A percentile compares a stretch with the other conserved stretches of the same genome.
phyloP scores from a whole-genome alignment of 2,888 invertebrate species.

The Tolmerus cingulatus region DNA sequence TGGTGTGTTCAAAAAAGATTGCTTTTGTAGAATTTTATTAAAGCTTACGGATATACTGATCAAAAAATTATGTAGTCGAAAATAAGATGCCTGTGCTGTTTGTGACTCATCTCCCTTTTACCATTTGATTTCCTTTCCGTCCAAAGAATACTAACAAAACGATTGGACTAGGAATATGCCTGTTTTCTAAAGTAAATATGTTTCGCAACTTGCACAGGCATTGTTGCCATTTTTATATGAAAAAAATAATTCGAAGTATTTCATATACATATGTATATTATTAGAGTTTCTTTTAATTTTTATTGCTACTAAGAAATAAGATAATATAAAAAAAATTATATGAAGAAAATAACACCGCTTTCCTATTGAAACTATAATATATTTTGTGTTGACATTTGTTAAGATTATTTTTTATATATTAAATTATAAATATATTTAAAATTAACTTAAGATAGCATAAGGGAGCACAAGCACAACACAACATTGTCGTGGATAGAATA shows the following conservation, averaged over 20 bases:
- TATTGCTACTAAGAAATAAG: conserved; percentile 29
- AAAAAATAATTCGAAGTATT: neutral
- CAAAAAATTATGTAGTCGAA: neutral
- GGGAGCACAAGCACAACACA: conserved; percentile 26
- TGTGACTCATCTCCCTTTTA: conserved; percentile 5
- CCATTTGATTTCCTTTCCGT: conserved; percentile 14
- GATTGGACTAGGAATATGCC: neutral
- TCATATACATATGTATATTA: neutral
- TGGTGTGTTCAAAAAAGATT: conserved; percentile 30
- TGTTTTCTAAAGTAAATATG: neutral
- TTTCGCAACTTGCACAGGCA: conserved; percentile 29
- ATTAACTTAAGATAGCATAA: conserved; percentile 2
- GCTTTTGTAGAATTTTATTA: conserved; percentile 40
- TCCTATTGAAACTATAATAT: conserved; percentile 40
- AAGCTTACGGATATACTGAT: neutral
- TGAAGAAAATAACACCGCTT: conserved; percentile 29
- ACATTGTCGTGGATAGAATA: conserved; percentile 28
- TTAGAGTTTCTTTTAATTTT: conserved; percentile 17
- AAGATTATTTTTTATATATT: conserved; percentile 36
- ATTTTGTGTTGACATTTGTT: conserved; percentile 40
- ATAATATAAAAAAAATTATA: neutral
- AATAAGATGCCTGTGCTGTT: neutral
- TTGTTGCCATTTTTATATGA: conserved; percentile 36
- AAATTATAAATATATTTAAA: conserved; percentile 31
- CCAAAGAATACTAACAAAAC: conserved; percentile 11